Percentiles rank a stretch among this genome's conserved stretches.
Conservation (phyloP, 2,888 invertebrate genomes). For the Stenotaenia linearis region DNA sequence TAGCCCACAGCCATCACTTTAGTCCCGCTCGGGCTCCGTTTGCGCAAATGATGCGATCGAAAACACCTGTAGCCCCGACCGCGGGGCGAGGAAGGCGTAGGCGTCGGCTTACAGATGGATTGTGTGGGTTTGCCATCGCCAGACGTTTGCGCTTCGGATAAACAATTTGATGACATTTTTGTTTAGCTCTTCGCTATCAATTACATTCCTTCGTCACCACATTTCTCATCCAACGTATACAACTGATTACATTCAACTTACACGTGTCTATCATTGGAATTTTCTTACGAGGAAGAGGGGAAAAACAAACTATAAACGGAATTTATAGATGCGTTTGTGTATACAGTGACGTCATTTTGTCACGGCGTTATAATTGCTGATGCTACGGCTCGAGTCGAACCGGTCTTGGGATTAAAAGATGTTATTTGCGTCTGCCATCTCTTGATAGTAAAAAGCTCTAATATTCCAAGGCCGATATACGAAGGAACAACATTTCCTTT, state of each 20-base stretch:
- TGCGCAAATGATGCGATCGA: neutral
- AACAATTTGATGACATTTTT: neutral
- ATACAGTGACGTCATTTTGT: neutral
- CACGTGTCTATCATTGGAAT: neutral
- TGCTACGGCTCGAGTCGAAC: neutral
- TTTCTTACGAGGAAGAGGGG: neutral
- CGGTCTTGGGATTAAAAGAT: neutral
- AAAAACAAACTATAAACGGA: neutral
- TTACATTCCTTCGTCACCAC: neutral
- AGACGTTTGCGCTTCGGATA: neutral
- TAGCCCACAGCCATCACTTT: conserved; percentile 53
- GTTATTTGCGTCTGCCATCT: neutral
- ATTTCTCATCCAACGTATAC: neutral
- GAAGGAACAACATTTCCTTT: neutral
- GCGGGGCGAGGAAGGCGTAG: neutral
- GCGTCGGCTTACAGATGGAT: neutral
- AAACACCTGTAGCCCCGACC: neutral
- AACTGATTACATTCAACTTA: neutral
- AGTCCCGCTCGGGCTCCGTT: neutral
- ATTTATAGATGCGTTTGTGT: neutral
- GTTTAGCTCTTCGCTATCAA: neutral
- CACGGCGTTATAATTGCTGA: neutral
- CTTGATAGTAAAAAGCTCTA: neutral
- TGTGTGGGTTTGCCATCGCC: neutral
- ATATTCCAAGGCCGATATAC: neutral